These are phyloP conservation scores for Archegozetes longisetosus DNA, from an alignment of 1,140 invertebrate species.

Conservation along the genomic window DNA sequence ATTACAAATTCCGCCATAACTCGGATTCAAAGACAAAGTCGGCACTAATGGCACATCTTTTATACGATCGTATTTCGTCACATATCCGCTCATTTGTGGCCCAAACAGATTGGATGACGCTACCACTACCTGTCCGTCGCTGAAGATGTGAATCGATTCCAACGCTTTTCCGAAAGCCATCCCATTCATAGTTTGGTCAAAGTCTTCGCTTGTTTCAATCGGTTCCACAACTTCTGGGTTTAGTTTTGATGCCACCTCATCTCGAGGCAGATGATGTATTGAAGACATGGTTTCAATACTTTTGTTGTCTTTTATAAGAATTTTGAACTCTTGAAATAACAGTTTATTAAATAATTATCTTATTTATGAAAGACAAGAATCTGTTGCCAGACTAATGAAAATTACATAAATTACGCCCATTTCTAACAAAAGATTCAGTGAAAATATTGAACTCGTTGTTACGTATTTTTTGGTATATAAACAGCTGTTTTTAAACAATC, in stretches of 20 bases:
- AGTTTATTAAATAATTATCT: too few species aligned
- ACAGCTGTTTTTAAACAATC: too few species aligned
- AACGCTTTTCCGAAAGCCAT: background rate
- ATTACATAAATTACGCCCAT: too few species aligned
- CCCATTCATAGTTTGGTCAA: background rate
- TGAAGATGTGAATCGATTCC: background rate
- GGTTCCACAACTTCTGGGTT: background rate
- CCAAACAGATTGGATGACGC: background rate
- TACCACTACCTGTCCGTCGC: background rate
- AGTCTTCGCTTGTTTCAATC: background rate
- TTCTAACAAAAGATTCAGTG: too few species aligned
- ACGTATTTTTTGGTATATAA: too few species aligned
- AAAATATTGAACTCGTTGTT: too few species aligned
- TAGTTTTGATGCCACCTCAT: background rate
- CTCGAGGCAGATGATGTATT: background rate
- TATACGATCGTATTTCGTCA: background rate
- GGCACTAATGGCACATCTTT: background rate
- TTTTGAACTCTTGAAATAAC: too few species aligned
- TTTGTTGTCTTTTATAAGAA: too few species aligned
- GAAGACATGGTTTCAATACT: too few species aligned
- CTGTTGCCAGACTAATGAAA: too few species aligned
- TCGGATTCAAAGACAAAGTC: background rate
- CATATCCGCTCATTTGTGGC: background rate
- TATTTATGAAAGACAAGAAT: too few species aligned
- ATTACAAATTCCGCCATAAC: background rate